A percentile compares a stretch with the other conserved stretches of the same genome.
These are phyloP conservation scores for Mechanitis mazaeus DNA, from an alignment of 2,888 invertebrate species.

Conservation along the genomic window DNA sequence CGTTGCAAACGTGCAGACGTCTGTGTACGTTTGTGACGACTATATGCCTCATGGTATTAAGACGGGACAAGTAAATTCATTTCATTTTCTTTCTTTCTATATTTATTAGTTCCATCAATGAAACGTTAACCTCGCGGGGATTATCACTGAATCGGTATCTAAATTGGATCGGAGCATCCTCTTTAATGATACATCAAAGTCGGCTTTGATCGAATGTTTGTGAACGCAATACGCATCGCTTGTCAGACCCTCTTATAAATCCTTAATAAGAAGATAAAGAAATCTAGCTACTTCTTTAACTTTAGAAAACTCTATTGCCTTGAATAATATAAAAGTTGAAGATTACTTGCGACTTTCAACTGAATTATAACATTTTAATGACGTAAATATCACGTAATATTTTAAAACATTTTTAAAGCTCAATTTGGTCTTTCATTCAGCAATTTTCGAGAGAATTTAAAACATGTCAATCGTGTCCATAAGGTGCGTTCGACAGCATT, in stretches of 20 bases:
- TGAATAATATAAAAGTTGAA: too few species aligned
- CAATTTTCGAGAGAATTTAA: slow-evolving; percentile 1
- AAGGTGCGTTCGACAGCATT: slow-evolving; percentile 1
- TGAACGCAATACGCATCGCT: slow-evolving; percentile 29
- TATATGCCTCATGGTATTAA: not conserved
- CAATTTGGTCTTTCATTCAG: not conserved
- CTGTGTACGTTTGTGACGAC: too few species aligned
- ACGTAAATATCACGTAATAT: not conserved
- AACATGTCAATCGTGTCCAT: not conserved
- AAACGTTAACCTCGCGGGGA: slow-evolving; percentile 56
- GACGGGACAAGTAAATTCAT: not conserved
- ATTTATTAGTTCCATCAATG: slow-evolving; percentile 55
- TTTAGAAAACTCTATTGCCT: not conserved
- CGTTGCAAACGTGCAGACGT: too few species aligned
- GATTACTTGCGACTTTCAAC: too few species aligned
- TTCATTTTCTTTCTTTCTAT: slow-evolving; percentile 2
- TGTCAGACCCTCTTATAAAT: slow-evolving; percentile 20
- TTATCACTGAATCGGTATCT: slow-evolving; percentile 57
- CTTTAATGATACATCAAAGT: slow-evolving; percentile 54
- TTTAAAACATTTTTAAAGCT: not conserved
- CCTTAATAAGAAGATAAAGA: slow-evolving; percentile 13
- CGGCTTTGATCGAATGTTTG: slow-evolving; percentile 37
- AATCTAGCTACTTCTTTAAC: not conserved
- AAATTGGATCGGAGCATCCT: slow-evolving; percentile 65
- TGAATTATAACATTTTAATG: too few species aligned